Percentiles rank a stretch among this genome's conserved stretches.
These are phyloP conservation scores for Nematolebias whitei DNA, from an alignment of 2,113 vertebrate species.

Conservation along the genomic window DNA sequence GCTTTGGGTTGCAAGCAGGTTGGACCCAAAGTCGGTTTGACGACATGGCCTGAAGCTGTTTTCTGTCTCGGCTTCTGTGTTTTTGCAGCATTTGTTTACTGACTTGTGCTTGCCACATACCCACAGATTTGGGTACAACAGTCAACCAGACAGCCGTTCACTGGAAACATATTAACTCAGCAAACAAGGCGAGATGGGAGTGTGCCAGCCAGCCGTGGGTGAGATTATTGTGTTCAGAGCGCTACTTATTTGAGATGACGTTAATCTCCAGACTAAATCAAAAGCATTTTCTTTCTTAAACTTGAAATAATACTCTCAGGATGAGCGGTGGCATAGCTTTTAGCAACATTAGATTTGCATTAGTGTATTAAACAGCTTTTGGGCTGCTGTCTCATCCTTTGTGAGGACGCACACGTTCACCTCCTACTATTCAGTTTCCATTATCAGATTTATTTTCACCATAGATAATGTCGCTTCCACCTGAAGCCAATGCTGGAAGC, in stretches of 20 bases:
- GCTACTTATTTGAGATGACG: constrained; percentile 26
- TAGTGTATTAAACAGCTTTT: constrained; percentile 46
- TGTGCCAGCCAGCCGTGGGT: neutral
- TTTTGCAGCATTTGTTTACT: constrained; percentile 3
- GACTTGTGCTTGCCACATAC: constrained; percentile 20
- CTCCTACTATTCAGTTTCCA: constrained; percentile 45
- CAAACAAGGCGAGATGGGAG: constrained; percentile 21
- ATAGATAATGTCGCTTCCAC: constrained; percentile 47
- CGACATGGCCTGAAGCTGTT: constrained; percentile 8
- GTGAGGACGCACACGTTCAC: constrained; percentile 4
- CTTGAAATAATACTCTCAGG: constrained; percentile 28
- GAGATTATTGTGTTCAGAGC: constrained; percentile 18
- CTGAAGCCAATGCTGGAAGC: constrained; percentile 33
- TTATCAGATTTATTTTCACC: constrained; percentile 65
- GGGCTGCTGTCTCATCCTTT: neutral
- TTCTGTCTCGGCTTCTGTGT: constrained; percentile 16
- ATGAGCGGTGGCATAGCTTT: constrained; percentile 31
- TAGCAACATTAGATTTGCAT: constrained; percentile 49
- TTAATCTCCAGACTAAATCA: constrained; percentile 18
- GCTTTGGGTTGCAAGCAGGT: constrained; percentile 2
- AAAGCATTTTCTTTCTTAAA: constrained; percentile 15
- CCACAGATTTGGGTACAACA: constrained; percentile 6
- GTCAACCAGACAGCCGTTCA: constrained; percentile 26
- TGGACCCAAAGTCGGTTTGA: neutral
- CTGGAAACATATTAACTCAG: constrained; percentile 31